phyloP scores from a whole-genome alignment of 1,140 invertebrate species.

The Drosophila sulfurigaster region DNA sequence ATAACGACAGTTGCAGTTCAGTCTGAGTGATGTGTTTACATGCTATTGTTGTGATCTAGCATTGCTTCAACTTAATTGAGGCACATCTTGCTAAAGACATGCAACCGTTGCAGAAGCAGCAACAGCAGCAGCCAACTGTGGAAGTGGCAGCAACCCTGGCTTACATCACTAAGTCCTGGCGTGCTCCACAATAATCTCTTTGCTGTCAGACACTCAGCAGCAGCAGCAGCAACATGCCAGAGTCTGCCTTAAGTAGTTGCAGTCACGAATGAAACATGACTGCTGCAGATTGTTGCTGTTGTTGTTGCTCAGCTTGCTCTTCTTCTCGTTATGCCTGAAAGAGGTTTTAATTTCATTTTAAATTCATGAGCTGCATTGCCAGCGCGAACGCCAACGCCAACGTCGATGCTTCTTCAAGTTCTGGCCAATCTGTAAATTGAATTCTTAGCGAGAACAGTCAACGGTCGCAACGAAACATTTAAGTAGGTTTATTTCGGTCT shows the following conservation, averaged over 20 bases:
- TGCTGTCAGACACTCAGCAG: conserved; percentile 35
- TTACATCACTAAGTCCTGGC: conserved; percentile 68
- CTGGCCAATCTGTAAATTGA: conserved; percentile 52
- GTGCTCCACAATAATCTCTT: conserved; percentile 60
- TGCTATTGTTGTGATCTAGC: conserved; percentile 13
- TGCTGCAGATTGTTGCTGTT: conserved; percentile 15
- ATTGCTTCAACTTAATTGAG: conserved; percentile 70
- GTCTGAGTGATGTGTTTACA: conserved; percentile 57
- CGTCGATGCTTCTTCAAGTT: conserved; percentile 27
- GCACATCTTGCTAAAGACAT: conserved; percentile 11
- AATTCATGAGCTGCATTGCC: conserved; percentile 74
- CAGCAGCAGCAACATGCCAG: not conserved
- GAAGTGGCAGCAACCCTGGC: conserved; percentile 25
- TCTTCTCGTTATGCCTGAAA: conserved; percentile 42
- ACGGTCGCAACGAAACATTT: conserved; percentile 13
- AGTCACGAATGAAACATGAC: conserved; percentile 50
- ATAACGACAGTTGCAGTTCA: conserved; percentile 58
- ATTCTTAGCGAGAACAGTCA: conserved; percentile 39
- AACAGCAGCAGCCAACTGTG: conserved; percentile 1
- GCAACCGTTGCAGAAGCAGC: not conserved
- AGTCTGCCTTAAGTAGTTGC: conserved; percentile 21
- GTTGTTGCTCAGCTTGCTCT: conserved; percentile 4
- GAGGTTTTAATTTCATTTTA: conserved; percentile 75
- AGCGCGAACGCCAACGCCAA: conserved; percentile 7
- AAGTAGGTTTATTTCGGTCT: conserved; percentile 60